phyloP scores from a whole-genome alignment of 1,140 invertebrate species.

The Coptotermes formosanus region DNA sequence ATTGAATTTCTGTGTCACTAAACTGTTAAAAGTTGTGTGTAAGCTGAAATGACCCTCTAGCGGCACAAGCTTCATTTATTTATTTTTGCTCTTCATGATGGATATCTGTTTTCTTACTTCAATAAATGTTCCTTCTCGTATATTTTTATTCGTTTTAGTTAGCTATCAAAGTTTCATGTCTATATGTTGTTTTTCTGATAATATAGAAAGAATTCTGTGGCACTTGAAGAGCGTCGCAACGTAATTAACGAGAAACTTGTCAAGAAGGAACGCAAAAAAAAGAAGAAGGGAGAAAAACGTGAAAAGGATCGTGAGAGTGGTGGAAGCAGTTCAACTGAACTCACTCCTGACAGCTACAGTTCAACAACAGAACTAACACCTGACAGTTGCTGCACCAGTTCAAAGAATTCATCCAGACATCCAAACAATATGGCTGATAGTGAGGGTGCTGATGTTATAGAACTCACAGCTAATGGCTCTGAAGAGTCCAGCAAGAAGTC shows the following conservation, averaged over 20 bases:
- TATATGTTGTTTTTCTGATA: neutral
- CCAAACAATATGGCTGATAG: constrained; percentile 36
- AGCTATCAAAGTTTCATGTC: neutral
- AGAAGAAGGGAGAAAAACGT: constrained; percentile 65
- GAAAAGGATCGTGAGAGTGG: constrained; percentile 43
- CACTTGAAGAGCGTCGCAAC: constrained; percentile 67
- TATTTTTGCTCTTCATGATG: neutral
- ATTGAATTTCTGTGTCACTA: too few relatives aligned
- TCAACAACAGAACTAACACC: neutral
- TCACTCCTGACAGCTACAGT: constrained; percentile 32
- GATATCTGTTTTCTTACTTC: neutral
- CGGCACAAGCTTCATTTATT: neutral
- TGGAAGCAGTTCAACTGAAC: constrained; percentile 30
- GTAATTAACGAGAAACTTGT: constrained; percentile 70
- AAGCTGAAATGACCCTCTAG: neutral
- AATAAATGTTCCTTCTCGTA: neutral
- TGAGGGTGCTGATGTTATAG: constrained; percentile 21
- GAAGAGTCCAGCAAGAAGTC: constrained; percentile 28
- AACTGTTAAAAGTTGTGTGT: too few relatives aligned
- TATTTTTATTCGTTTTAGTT: neutral
- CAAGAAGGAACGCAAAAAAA: constrained; percentile 67
- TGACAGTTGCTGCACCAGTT: constrained; percentile 17
- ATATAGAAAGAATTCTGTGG: constrained; percentile 59
- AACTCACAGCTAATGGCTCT: constrained; percentile 22
- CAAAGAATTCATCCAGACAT: neutral